Percentiles rank a stretch among this genome's conserved stretches.
phyloP scores from a whole-genome alignment of 1,140 invertebrate genomes.

The Micrasema longulum region DNA sequence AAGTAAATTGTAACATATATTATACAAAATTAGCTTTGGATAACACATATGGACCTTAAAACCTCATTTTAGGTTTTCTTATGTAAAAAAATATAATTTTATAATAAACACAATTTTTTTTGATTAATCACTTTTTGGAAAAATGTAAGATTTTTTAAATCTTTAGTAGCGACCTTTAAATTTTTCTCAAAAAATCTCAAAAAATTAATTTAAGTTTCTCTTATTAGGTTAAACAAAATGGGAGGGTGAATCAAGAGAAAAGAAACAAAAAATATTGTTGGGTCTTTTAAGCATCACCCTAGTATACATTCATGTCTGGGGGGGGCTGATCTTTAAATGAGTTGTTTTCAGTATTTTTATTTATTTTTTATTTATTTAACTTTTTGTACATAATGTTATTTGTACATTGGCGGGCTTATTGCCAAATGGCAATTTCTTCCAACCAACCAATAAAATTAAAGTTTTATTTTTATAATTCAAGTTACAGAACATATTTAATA shows the following conservation, averaged over 20 bases:
- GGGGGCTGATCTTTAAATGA: too few species aligned
- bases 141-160: constrained; percentile 13
- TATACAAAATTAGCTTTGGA: constrained; percentile 11
- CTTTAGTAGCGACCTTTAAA: constrained; percentile 12
- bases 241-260: constrained; percentile 12
- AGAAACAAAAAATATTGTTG: constrained; percentile 10
- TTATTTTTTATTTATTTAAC: too few species aligned
- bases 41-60: constrained; percentile 13
- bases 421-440: too few species aligned
- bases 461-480: too few species aligned
- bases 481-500: too few species aligned
- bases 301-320: too few species aligned
- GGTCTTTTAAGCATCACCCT: constrained; percentile 14
- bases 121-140: constrained; percentile 5
- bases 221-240: constrained; percentile 6
- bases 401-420: too few species aligned
- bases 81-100: constrained; percentile 13
- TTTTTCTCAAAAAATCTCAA: constrained; percentile 4
- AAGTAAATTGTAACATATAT: constrained; percentile 16
- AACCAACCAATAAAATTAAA: too few species aligned
- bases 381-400: too few species aligned
- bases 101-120: constrained; percentile 2
- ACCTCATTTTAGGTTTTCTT: constrained; percentile 8
- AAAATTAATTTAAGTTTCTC: constrained; percentile 12
- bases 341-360: too few species aligned